Evolutionary conservation across 2,888 invertebrate genomes (phyloP), one percentile per base, ranked within the genome.

Genomic region (Brachypalpus laphriformis): DNA sequence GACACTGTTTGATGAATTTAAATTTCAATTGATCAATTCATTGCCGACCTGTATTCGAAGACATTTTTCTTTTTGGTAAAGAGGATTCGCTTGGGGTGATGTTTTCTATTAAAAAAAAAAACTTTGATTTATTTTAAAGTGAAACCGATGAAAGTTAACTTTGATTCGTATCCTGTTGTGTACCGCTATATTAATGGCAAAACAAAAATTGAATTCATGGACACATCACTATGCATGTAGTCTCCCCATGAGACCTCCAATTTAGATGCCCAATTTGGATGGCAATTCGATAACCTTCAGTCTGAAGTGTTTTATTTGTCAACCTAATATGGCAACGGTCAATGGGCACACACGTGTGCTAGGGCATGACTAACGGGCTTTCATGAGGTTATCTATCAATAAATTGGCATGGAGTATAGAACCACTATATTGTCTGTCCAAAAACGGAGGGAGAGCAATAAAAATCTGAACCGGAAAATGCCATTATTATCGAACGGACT

Each of bases 381-480:
- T 61, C 16, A 47, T 49, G 18, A n/a, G 34, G 34, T 20, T 65
- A 57, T 72, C 65, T 82, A 75, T 83, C 74, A 80, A 80, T 70
- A 80, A 80, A 83, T 83, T 75, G 80, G 65, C 74, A 68, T 49
- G 49, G 63, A 54, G 63, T 66, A 61, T 45, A 72, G 54, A 77
- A 59, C 25, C 4, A 6, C 45, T 18, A n/a, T 25, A 49, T 28
- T 37, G 40, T 25, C 9, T 42, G 51, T 28, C 63, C 63, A 14
- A 71, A 77, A 66, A 51, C 37, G 65, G 56, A 81, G 57, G 77
- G 63, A 28, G 63, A 65, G 34, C 25, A 28, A 59, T 65, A 56
- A 59, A 65, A 80, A 83, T 83, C 74, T 51, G 63, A 83, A 83
- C 83, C 83, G 83, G 83, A 83, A 83, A 83, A 80, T 70, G 63